Evolutionary conservation across 37 sponge, comb jelly and placozoan species (phyloP).

Genomic region (Ephydatia muelleri): DNA sequence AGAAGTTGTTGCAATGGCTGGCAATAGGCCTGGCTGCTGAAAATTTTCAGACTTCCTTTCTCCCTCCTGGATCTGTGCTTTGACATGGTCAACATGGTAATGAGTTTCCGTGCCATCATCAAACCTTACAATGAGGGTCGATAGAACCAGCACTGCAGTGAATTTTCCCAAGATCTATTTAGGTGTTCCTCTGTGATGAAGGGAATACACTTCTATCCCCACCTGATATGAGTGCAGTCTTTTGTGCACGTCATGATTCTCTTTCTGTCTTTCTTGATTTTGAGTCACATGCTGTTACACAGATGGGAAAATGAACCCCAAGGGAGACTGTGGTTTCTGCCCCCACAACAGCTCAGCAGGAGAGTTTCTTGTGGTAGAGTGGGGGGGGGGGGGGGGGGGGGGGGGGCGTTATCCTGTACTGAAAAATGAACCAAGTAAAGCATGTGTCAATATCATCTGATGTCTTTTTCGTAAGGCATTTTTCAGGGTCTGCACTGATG

Average conservation of each 20-base stretch:
- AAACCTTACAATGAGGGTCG: neutral
- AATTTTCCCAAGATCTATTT: neutral
- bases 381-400: too few relatives aligned
- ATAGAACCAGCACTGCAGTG: neutral
- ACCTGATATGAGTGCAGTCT: neutral
- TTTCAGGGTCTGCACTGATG: too few relatives aligned
- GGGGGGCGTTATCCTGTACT: too few relatives aligned
- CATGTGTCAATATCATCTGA: too few relatives aligned
- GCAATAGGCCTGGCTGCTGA: too few relatives aligned
- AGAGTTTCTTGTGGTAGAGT: neutral
- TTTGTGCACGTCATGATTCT: neutral
- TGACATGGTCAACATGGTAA: too few relatives aligned
- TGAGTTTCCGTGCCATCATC: too few relatives aligned
- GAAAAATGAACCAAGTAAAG: too few relatives aligned
- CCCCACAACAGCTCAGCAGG: neutral
- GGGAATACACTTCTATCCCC: neutral
- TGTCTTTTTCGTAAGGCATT: too few relatives aligned
- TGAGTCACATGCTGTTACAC: neutral
- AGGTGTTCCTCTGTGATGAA: neutral
- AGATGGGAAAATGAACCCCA: neutral
- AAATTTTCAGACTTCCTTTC: too few relatives aligned
- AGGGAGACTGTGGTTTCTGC: neutral
- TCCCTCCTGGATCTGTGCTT: too few relatives aligned
- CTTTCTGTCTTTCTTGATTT: conserved; percentile 4
- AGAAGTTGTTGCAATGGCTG: too few relatives aligned